phyloP scores from a whole-genome alignment of 2,113 vertebrate species.

The Agapornis roseicollis region DNA sequence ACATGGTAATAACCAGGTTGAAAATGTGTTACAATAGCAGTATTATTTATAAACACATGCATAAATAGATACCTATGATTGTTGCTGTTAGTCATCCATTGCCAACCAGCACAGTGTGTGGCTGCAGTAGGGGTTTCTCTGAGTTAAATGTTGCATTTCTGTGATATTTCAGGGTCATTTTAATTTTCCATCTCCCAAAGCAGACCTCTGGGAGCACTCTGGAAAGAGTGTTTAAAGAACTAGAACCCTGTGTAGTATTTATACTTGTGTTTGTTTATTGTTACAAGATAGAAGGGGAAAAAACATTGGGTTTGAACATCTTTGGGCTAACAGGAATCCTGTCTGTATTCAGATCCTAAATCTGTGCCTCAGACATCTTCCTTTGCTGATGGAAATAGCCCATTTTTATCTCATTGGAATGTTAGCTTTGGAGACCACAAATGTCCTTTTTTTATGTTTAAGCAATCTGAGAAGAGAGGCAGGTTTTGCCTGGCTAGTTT shows the following conservation, averaged over 20 bases:
- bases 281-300: background rate
- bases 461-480: background rate
- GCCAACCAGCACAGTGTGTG: background rate
- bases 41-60: background rate
- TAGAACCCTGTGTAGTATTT: background rate
- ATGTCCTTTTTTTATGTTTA: background rate
- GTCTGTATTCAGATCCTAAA: background rate
- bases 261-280: background rate
- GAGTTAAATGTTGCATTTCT: background rate
- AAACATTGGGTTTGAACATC: background rate
- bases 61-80: accelerated
- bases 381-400: background rate
- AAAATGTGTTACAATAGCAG: background rate
- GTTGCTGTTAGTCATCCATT: background rate
- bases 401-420: background rate
- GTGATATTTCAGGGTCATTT: background rate
- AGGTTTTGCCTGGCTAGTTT: background rate
- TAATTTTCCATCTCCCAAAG: background rate
- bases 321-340: background rate
- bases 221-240: background rate
- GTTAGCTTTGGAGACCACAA: background rate
- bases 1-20: background rate
- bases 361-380: background rate
- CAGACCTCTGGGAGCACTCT: background rate
- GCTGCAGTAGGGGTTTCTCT: background rate